Percentiles rank a stretch among this genome's conserved stretches.
Conservation (phyloP, 2,888 invertebrate species). For the Clanis bilineata region DNA sequence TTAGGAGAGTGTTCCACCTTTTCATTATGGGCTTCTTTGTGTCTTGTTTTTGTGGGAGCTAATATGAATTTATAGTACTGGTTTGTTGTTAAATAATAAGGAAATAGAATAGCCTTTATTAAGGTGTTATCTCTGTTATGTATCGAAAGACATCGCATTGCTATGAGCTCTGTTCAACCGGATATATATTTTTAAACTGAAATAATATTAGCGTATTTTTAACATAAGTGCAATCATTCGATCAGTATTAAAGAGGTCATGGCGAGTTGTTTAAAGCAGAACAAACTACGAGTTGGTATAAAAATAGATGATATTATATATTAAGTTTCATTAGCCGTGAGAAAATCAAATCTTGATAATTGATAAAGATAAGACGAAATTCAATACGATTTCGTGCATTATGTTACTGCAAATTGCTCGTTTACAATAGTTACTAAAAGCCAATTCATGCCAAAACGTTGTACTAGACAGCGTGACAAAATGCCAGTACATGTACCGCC, state of each 20-base stretch:
- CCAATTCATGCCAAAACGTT: conserved; percentile 15
- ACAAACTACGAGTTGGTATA: neutral
- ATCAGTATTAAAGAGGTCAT: conserved; percentile 2
- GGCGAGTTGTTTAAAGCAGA: neutral
- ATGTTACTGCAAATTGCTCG: conserved; percentile 21
- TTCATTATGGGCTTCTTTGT: conserved; percentile 15
- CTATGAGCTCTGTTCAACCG: neutral
- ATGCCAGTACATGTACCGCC: conserved; percentile 15
- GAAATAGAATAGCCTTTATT: neutral
- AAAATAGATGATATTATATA: neutral
- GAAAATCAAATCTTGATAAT: conserved; percentile 2
- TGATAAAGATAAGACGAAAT: neutral
- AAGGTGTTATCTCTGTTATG: neutral
- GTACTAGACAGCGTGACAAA: conserved; percentile 26
- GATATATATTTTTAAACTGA: neutral
- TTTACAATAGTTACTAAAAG: conserved; percentile 35
- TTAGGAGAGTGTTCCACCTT: conserved; percentile 32
- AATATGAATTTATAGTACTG: conserved; percentile 10
- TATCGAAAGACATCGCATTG: neutral
- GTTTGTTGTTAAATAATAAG: neutral
- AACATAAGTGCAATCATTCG: neutral
- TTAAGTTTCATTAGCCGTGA: neutral
- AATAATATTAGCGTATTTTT: neutral
- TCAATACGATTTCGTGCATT: conserved; percentile 1
- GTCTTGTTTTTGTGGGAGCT: conserved; percentile 7